These are phyloP conservation scores for Myotis daubentonii DNA, from an alignment of 2,797 vertebrate genomes.

Conservation along the genomic window DNA sequence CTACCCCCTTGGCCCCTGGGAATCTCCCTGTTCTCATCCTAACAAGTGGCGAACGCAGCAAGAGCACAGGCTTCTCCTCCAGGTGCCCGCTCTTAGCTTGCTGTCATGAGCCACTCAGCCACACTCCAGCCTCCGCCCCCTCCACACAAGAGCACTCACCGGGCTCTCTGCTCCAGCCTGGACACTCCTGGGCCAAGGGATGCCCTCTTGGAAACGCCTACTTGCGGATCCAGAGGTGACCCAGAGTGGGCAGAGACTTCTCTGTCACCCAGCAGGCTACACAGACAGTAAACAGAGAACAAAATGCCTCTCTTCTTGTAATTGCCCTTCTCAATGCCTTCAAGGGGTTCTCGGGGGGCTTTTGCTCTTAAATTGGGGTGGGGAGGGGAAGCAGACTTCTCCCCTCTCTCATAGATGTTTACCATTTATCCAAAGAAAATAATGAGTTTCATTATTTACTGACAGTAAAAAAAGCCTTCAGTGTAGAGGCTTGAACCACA, in stretches of 20 bases:
- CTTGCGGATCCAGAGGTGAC: not conserved
- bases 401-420: not conserved
- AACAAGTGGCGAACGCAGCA: not conserved
- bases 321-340: not conserved
- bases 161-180: not conserved
- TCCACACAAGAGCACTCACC: not conserved
- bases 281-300: not conserved
- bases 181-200: accelerated
- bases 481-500: not conserved
- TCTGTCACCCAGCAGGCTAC: not conserved
- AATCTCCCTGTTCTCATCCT: not conserved
- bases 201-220: not conserved
- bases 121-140: too few relatives aligned
- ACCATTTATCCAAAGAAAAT: not conserved
- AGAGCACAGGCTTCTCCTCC: not conserved
- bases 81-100: not conserved
- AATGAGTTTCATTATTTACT: not conserved
- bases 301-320: not conserved
- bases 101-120: accelerated
- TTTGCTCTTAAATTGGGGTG: not conserved
- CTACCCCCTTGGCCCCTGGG: too few relatives aligned
- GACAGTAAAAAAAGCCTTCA: not conserved
- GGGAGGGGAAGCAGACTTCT: not conserved
- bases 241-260: not conserved
- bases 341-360: not conserved